Conservation (phyloP, 2,797 vertebrate species). For the Lacerta viridis region DNA sequence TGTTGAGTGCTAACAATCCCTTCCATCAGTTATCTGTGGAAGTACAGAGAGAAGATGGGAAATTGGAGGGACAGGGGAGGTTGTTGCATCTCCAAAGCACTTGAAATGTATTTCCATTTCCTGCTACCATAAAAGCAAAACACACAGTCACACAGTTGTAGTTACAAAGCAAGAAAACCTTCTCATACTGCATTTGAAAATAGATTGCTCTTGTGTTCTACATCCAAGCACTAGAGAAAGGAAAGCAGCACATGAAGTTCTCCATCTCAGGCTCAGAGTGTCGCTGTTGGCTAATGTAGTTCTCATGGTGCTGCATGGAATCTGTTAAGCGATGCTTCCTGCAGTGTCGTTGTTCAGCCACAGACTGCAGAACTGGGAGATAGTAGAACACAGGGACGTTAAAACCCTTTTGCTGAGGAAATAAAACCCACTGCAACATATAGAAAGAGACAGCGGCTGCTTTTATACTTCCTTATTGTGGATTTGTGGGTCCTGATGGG, state of each 20-base stretch:
- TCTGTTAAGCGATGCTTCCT: background rate
- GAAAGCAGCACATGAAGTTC: background rate
- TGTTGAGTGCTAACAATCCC: background rate
- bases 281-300: slow-evolving; percentile 70
- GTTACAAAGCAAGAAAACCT: background rate
- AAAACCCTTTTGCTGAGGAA: background rate
- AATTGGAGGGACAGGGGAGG: too few relatives aligned
- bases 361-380: background rate
- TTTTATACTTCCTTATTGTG: background rate
- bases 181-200: background rate
- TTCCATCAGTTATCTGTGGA: background rate
- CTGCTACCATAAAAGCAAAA: background rate
- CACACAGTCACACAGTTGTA: background rate
- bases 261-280: slow-evolving; percentile 66
- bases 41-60: background rate
- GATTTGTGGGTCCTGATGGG: background rate
- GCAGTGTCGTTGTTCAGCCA: background rate
- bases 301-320: background rate
- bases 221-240: background rate
- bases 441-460: background rate
- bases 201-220: background rate
- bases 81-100: background rate
- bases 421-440: background rate
- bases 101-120: background rate
- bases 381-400: background rate